Conservation (phyloP, 2,113 vertebrate species). For the Varanus komodoensis region DNA sequence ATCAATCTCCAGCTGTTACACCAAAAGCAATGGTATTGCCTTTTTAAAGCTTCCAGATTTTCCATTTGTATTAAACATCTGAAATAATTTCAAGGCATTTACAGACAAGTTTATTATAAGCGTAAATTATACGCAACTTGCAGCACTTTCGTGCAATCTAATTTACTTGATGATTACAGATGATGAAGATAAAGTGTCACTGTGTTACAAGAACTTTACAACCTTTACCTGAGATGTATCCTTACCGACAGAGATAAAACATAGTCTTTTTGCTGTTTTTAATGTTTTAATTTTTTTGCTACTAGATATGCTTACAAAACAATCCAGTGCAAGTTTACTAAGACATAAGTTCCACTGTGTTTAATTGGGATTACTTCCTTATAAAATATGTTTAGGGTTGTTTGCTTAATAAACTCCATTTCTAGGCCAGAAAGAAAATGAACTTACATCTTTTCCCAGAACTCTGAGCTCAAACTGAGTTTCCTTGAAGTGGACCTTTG, state of each 20-base stretch:
- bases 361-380: background rate
- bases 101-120: slow-evolving; percentile 10
- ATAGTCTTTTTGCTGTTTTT: background rate
- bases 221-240: background rate
- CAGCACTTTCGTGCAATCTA: slow-evolving; percentile 26
- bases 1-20: background rate
- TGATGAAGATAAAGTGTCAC: background rate
- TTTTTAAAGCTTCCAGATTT: slow-evolving; percentile 39
- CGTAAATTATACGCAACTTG: slow-evolving; percentile 20
- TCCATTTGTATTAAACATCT: slow-evolving; percentile 12
- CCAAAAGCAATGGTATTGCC: background rate
- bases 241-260: background rate
- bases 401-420: background rate
- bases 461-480: slow-evolving; percentile 91
- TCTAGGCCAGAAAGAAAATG: slow-evolving; percentile 27
- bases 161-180: background rate
- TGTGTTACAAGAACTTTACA: background rate
- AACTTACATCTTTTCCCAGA: slow-evolving; percentile 91
- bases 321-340: background rate
- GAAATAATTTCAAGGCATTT: slow-evolving; percentile 2
- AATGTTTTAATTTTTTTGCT: background rate
- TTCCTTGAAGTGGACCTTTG: slow-evolving; percentile 92
- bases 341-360: background rate
- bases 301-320: background rate
- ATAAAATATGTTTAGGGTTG: background rate